Percentiles rank a stretch among this genome's conserved stretches.
These are phyloP conservation scores for Arge pagana DNA, from an alignment of 2,888 invertebrate species.

Conservation along the genomic window DNA sequence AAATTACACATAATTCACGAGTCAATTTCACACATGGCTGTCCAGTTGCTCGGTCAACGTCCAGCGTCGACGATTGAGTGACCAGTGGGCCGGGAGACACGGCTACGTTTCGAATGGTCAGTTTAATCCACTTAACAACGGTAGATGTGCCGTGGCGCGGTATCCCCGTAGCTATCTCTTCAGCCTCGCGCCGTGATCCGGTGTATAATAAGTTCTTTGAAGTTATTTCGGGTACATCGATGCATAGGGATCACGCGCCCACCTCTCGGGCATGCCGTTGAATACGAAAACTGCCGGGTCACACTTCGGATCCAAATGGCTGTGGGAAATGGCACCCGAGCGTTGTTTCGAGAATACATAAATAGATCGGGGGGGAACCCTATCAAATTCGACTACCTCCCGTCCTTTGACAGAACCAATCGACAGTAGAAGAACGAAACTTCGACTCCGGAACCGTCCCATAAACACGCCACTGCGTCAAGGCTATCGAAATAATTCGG, in stretches of 20 bases:
- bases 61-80: constrained; percentile 19
- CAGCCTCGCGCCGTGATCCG: no score
- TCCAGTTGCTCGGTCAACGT: constrained; percentile 25
- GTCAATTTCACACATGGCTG: constrained; percentile 50
- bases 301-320: constrained; percentile 50
- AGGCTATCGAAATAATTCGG: no score
- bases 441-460: no score
- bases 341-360: constrained; percentile 50
- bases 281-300: constrained; percentile 42
- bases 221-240: constrained; percentile 28
- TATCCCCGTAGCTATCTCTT: no score
- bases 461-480: no score
- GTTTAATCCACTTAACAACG: constrained; percentile 26
- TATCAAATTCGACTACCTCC: no score
- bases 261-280: constrained; percentile 27
- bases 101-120: constrained; percentile 27
- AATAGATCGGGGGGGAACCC: no score
- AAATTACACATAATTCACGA: constrained; percentile 51
- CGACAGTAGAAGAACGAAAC: no score
- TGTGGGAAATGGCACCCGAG: constrained; percentile 53
- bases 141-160: no score
- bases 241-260: constrained; percentile 26
- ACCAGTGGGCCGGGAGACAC: constrained; percentile 24
- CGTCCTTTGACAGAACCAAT: no score
- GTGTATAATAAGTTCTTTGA: no score